Percentiles rank a stretch among this genome's conserved stretches.
These are phyloP conservation scores for Julus scanicus DNA, from an alignment of 2,888 invertebrate species.

Conservation along the genomic window DNA sequence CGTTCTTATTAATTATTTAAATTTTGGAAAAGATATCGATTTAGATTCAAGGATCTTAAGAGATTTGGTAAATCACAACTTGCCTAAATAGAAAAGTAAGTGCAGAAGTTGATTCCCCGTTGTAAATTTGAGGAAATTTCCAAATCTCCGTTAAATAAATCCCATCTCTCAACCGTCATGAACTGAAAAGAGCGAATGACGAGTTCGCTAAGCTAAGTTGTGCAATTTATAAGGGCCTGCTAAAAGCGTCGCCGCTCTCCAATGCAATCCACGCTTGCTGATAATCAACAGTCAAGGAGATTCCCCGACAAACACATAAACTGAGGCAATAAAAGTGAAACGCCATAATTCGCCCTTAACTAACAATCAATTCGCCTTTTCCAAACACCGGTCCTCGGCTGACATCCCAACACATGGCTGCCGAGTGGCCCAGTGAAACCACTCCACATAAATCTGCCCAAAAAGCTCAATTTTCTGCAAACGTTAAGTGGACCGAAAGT, in stretches of 20 bases:
- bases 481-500: background rate
- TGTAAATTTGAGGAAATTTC: background rate
- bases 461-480: slow-evolving; percentile 26
- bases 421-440: slow-evolving; percentile 5
- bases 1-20: no score
- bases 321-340: slow-evolving; percentile 14
- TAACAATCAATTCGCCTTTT: slow-evolving; percentile 19
- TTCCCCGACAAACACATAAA: slow-evolving; percentile 6
- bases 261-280: slow-evolving; percentile 12
- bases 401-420: background rate
- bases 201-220: background rate
- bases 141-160: background rate
- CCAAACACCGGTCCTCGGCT: background rate
- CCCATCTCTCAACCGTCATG: background rate
- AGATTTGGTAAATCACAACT: no score
- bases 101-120: no score
- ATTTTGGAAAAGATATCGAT: no score
- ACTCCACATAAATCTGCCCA: slow-evolving; percentile 10
- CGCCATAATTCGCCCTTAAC: slow-evolving; percentile 26
- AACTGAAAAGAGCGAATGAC: background rate
- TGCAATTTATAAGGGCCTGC: slow-evolving; percentile 3
- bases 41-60: no score
- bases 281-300: slow-evolving; percentile 22
- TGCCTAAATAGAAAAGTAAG: no score
- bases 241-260: background rate